Conservation (phyloP, 2,797 vertebrate genomes). For the Distichodus sexfasciatus region DNA sequence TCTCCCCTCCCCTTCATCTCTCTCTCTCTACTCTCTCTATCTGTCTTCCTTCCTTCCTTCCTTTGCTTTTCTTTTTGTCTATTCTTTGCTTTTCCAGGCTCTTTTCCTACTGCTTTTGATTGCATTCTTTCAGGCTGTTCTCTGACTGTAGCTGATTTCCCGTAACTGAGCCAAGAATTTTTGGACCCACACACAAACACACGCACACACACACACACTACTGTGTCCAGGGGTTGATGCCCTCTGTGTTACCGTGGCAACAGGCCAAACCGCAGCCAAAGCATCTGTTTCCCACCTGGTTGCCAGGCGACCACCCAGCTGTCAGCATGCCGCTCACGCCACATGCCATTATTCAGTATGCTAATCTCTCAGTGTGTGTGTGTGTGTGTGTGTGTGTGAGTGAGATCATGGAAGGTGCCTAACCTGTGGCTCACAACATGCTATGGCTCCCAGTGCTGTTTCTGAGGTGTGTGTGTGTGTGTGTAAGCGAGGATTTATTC, state of each 20-base stretch:
- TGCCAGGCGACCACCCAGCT: conserved; percentile 52
- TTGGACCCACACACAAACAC: conserved; percentile 58
- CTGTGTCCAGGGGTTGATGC: conserved; percentile 38
- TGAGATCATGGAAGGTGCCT: neutral
- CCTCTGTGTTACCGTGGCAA: conserved; percentile 48
- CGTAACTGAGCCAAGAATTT: neutral
- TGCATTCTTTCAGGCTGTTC: too few species aligned
- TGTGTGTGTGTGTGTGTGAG: neutral
- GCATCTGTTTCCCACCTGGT: conserved; percentile 54
- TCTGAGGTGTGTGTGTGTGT: conserved; percentile 12
- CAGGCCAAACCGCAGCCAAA: conserved; percentile 43
- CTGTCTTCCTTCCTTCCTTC: neutral
- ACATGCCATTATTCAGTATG: conserved; percentile 41
- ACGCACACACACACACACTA: conserved; percentile 5
- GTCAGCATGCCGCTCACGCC: conserved; percentile 44
- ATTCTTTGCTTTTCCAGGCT: neutral
- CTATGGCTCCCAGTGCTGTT: neutral
- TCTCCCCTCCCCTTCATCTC: neutral
- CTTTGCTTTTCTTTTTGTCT: neutral
- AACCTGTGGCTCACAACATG: conserved; percentile 13
- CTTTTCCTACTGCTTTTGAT: neutral
- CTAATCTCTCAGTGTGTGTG: conserved; percentile 22
- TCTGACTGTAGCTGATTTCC: neutral
- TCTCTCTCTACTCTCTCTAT: neutral
- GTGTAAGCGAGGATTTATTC: conserved; percentile 27